Evolutionary conservation across 2,888 invertebrate genomes (phyloP).

Genomic region (Lasioglossum leucozonium): DNA sequence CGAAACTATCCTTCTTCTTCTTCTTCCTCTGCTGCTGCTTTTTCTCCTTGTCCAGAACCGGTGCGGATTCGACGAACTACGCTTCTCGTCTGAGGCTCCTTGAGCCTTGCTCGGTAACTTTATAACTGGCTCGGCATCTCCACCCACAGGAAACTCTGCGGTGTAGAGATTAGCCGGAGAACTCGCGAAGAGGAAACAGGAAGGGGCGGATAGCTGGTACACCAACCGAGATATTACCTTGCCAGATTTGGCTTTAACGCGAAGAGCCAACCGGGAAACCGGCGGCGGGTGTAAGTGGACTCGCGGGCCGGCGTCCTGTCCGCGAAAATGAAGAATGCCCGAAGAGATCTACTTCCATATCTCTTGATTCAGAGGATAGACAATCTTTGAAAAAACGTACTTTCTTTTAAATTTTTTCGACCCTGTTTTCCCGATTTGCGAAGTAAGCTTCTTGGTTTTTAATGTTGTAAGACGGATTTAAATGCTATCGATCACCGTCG

Average conservation of each 20-base stretch:
- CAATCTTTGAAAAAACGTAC: too few relatives aligned
- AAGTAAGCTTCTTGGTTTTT: slow-evolving; percentile 39
- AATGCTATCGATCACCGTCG: slow-evolving; percentile 30
- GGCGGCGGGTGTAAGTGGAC: not conserved
- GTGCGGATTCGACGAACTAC: not conserved
- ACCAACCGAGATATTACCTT: slow-evolving; percentile 73
- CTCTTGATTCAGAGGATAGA: too few relatives aligned
- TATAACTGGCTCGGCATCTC: slow-evolving; percentile 69
- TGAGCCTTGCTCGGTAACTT: slow-evolving; percentile 63
- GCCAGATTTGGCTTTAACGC: slow-evolving; percentile 53
- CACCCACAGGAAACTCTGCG: slow-evolving; percentile 79
- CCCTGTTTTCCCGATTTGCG: not conserved
- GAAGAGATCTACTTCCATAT: too few relatives aligned
- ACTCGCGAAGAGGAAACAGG: slow-evolving; percentile 79
- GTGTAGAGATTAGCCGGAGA: slow-evolving; percentile 74
- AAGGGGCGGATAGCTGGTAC: slow-evolving; percentile 80
- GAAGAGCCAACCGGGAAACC: not conserved
- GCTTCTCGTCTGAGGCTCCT: slow-evolving; percentile 59
- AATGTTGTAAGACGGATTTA: slow-evolving; percentile 41
- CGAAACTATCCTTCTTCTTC: not conserved
- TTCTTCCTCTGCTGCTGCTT: not conserved
- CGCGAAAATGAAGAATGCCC: too few relatives aligned
- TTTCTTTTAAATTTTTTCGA: not conserved
- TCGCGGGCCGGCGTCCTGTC: not conserved
- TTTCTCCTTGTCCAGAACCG: not conserved